Base-by-base conservation (phyloP, 1,140 invertebrate species). In the Nephila pilipes region DNA sequence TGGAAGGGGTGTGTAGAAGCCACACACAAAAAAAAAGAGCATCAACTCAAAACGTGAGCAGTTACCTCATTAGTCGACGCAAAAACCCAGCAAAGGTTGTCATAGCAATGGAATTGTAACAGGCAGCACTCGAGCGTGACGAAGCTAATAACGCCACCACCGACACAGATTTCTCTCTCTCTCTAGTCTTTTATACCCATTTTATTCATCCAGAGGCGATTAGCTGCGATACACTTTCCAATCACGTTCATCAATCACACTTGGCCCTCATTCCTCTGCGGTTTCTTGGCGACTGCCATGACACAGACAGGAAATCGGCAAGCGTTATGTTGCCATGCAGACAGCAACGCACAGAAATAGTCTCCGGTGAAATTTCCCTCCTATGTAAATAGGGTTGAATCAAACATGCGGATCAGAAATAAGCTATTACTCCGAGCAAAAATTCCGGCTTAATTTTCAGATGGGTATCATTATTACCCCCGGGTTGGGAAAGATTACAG, bases 241-340 rank as follows among this genome's bases (percentile, higher is more conserved):
- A 91, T 91, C 89, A 91, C 79, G 89, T 91, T 32, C 89, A 91
- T 91, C 89, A 81, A 89, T 89, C 89, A 63, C 88, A 60, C 46
- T 55, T 80, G 29, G 29, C 88, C 25, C 8, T 65, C 32, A 25
- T 65, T 65, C 60, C 58, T 38, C 36, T 4, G 36, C 32, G n/a
- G 60, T 85, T 85, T 85, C 22, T 29, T 85, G 83, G n/a, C 83
- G 80, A 36, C 83, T 32, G 83, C n/a, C 83, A 83, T 55, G 46
- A 83, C 69, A 75, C 46, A 83, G 36, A 38, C 46, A 54, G 36
- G 80, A 75, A 75, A 75, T 75, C 69, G 18, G 29, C 69, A 16
- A 36, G 18, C 69, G 32, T 75, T n/a, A 29, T 32, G 69, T 75
- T 75, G 69, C 69, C 69, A 75, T 75, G 69, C 32, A 32, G 12